Conservation (phyloP, 2,113 vertebrate species). For the Tyto alba region DNA sequence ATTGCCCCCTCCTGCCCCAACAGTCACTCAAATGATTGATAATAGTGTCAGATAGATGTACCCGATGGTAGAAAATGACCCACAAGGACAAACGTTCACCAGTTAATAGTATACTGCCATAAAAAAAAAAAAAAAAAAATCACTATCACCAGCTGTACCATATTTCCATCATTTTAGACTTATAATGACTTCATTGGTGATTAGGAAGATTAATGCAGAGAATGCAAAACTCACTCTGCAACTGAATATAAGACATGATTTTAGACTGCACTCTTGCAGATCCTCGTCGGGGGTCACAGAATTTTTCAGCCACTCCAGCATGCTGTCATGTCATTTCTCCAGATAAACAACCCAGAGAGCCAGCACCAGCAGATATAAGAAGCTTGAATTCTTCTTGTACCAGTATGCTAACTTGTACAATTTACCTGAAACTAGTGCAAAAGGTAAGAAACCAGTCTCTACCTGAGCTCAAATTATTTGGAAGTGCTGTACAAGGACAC, state of each 20-base stretch:
- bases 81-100: rapidly evolving
- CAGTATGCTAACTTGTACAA: rapidly evolving
- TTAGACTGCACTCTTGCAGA: background rate
- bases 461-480: background rate
- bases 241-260: background rate
- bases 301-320: background rate
- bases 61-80: background rate
- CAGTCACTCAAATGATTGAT: background rate
- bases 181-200: background rate
- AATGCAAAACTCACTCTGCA: background rate
- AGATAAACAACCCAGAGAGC: background rate
- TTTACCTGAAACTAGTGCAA: background rate
- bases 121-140: background rate
- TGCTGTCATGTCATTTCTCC: background rate
- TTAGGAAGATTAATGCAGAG: background rate
- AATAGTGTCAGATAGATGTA: background rate
- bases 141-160: background rate
- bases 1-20: background rate
- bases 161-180: background rate
- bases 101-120: background rate
- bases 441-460: background rate
- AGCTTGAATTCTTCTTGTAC: background rate
- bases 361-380: background rate
- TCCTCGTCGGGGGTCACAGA: background rate
- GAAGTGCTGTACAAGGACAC: background rate